These are phyloP conservation scores for Variabilichromis moorii DNA, from an alignment of 2,113 vertebrate genomes.

Conservation along the genomic window DNA sequence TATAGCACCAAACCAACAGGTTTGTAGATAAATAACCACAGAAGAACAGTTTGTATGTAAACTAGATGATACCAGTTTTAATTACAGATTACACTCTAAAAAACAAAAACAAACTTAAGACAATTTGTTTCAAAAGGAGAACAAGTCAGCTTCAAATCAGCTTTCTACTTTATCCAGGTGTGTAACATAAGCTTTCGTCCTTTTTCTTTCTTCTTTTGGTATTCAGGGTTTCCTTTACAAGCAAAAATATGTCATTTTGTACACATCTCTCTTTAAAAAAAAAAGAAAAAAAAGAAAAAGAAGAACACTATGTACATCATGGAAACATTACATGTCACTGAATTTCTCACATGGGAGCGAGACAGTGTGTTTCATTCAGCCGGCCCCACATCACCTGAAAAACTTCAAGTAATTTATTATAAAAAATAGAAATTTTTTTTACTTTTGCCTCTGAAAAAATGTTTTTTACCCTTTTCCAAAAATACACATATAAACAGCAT, in stretches of 20 bases:
- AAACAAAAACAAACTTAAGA: conserved; percentile 53
- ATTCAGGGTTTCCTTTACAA: conserved; percentile 26
- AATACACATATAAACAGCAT: conserved; percentile 64
- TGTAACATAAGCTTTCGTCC: conserved; percentile 36
- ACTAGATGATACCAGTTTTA: conserved; percentile 65
- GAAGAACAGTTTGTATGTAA: conserved; percentile 15
- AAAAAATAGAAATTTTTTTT: conserved; percentile 72
- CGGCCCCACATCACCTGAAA: conserved; percentile 40
- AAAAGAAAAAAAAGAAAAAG: background rate
- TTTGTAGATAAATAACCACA: background rate
- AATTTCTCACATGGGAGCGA: conserved; percentile 9
- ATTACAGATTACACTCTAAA: conserved; percentile 56
- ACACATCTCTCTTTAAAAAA: conserved; percentile 15
- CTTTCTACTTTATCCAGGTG: conserved; percentile 20
- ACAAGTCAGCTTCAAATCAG: conserved; percentile 22
- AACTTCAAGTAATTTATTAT: conserved; percentile 72
- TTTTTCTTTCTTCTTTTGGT: background rate
- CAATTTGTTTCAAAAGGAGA: conserved; percentile 47
- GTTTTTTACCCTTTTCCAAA: conserved; percentile 34
- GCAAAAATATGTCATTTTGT: conserved; percentile 59
- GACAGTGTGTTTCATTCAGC: conserved; percentile 8
- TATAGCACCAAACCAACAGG: background rate
- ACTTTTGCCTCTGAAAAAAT: conserved; percentile 47
- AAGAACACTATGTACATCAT: conserved; percentile 66
- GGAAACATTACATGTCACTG: conserved; percentile 51